These are phyloP conservation scores for Xestia rhomboidea DNA, from an alignment of 2,888 invertebrate species.

Conservation along the genomic window DNA sequence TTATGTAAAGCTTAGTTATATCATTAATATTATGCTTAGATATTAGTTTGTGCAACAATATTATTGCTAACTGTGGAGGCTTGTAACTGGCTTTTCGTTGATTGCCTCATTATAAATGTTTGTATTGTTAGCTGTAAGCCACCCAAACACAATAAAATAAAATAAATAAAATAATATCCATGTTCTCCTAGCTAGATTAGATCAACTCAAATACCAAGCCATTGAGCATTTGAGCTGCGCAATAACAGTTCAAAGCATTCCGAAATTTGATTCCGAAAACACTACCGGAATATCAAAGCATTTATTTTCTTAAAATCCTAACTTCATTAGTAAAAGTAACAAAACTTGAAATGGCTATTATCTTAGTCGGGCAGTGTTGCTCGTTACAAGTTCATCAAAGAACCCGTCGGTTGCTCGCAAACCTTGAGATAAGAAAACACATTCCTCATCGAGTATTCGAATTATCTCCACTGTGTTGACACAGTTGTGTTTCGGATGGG, in stretches of 20 bases:
- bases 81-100: no score
- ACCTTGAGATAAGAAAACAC: constrained; percentile 87
- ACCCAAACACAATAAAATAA: no score
- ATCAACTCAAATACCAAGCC: not conserved
- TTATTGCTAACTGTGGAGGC: no score
- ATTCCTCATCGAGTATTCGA: constrained; percentile 87
- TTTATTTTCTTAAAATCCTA: constrained; percentile 60
- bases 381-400: constrained; percentile 84
- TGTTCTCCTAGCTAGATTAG: not conserved
- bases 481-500: constrained; percentile 80
- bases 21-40: no score
- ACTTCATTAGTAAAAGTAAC: constrained; percentile 68
- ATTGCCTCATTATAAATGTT: no score
- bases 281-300: constrained; percentile 47
- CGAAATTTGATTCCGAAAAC: not conserved
- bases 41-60: no score
- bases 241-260: not conserved
- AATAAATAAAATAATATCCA: no score
- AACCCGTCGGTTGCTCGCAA: constrained; percentile 78
- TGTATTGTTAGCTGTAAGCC: no score
- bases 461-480: constrained; percentile 87
- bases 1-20: no score
- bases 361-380: constrained; percentile 65
- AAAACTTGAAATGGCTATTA: constrained; percentile 70
- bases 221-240: no score